Evolutionary conservation across 2,113 vertebrate genomes (phyloP), one percentile per base, ranked within the genome.

Genomic region (Cromileptes altivelis): DNA sequence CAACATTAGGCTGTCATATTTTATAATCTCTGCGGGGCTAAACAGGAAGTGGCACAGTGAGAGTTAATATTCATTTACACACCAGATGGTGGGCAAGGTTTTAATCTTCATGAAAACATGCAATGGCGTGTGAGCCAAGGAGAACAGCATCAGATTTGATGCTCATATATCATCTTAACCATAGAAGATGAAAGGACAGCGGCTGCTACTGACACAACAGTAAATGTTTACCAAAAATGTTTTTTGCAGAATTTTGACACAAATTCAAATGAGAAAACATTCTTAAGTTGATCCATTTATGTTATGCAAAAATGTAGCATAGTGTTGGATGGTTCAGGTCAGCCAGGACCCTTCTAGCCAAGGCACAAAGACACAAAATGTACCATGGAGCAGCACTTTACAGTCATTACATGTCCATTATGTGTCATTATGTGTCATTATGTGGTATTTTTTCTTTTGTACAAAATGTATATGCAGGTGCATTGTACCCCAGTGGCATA

Each of bases 101-200:
- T 85, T 67, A 78, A 81, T 84, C 80, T 78, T 37, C 11, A 64
- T 77, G 56, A 62, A 74, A 81, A 67, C 77, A 75, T 71, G 47
- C 18, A 18, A 70, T 56, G 70, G 4, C 12, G 12, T 80, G 80
- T 17, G 37, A 52, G 50, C 55, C 47, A 21, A 27, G 45, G 6
- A 67, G 40, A 70, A 23, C 4, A 19, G 23, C 25, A 49, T 45
- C 30, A 21, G 49, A 42, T 6, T 25, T 14, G 12, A 65, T 0
- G 25, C 23, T 65, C 57, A 7, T 30, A 17, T 25, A 47, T 49
- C 25, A 50, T 61, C 25, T 45, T 52, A 45, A 2, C 12, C 5
- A 15, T 37, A 40, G 21, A 23, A 53, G 18, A 53, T 37, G 18
- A 33, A 40, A 19, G 19, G 19, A 50, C 15, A 2, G 25, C 27